These are phyloP conservation scores for Melipona bicolor DNA, from an alignment of 2,888 invertebrate genomes.

Conservation along the genomic window DNA sequence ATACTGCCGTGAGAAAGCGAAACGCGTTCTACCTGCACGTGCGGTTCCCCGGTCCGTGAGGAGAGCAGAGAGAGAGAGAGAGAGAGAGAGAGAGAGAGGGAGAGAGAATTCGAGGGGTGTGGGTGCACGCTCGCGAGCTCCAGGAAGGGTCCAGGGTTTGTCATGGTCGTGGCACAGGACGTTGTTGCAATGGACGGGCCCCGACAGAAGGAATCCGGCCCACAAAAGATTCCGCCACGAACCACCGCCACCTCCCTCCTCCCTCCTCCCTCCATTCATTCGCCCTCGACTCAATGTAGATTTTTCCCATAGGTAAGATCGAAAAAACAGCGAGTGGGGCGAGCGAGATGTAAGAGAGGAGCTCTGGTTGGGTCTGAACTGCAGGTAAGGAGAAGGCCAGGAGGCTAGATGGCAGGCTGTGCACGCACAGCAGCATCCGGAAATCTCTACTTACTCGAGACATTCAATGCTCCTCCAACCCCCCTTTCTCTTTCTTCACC, in stretches of 20 bases:
- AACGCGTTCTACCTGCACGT: constrained; percentile 55
- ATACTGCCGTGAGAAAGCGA: constrained; percentile 68
- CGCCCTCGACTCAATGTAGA: constrained; percentile 77
- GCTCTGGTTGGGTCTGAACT: constrained; percentile 25
- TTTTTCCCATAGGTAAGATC: constrained; percentile 78
- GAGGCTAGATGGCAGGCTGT: constrained; percentile 19
- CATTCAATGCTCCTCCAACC: constrained; percentile 76
- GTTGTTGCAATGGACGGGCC: constrained; percentile 58
- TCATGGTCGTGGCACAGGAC: constrained; percentile 37
- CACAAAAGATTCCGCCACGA: constrained; percentile 81
- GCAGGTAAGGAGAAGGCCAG: constrained; percentile 79
- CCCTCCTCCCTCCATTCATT: constrained; percentile 76
- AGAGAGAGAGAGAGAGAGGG: too few species aligned
- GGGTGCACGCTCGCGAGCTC: constrained; percentile 47
- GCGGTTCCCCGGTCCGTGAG: constrained; percentile 27
- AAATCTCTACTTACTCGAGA: constrained; percentile 83
- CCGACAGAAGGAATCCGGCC: constrained; percentile 74
- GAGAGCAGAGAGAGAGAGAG: not conserved
- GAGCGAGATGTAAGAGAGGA: not conserved
- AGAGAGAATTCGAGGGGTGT: constrained; percentile 41
- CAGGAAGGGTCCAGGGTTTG: constrained; percentile 41
- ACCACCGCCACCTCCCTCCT: constrained; percentile 37
- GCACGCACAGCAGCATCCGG: constrained; percentile 76
- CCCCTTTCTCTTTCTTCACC: constrained; percentile 22
- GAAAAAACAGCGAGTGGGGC: constrained; percentile 40